Conservation (phyloP, 1,140 invertebrate species). For the Rhynchophorus ferrugineus region DNA sequence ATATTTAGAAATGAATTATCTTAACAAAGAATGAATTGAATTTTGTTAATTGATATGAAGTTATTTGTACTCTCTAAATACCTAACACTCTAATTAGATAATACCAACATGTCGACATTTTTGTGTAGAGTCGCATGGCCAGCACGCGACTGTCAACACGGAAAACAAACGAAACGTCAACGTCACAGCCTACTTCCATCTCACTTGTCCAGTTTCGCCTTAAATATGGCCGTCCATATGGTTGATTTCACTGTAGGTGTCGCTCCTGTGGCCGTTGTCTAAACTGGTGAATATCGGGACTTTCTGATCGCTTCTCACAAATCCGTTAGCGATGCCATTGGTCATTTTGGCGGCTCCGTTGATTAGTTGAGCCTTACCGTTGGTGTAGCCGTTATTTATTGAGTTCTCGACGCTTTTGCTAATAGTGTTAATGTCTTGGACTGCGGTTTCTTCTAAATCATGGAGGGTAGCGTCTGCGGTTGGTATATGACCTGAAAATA, state of each 20-base stretch:
- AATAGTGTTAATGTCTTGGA: slow-evolving; percentile 32
- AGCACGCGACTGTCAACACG: too few relatives aligned
- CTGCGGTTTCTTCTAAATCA: slow-evolving; percentile 27
- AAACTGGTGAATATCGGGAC: slow-evolving; percentile 5
- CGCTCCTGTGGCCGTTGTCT: slow-evolving; percentile 11
- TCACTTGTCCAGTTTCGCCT: not conserved
- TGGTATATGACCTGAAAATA: slow-evolving; percentile 22
- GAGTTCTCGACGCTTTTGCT: slow-evolving; percentile 37
- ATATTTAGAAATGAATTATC: too few relatives aligned
- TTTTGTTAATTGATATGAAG: too few relatives aligned
- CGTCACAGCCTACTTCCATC: not conserved
- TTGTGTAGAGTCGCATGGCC: too few relatives aligned
- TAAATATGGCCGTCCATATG: slow-evolving; percentile 35
- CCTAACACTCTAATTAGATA: too few relatives aligned
- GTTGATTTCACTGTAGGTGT: slow-evolving; percentile 27
- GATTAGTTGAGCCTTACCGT: slow-evolving; percentile 7
- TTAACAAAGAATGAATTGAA: too few relatives aligned
- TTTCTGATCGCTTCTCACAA: slow-evolving; percentile 15
- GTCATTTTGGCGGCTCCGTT: slow-evolving; percentile 7
- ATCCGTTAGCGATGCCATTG: slow-evolving; percentile 20
- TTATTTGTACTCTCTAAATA: too few relatives aligned
- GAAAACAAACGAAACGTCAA: too few relatives aligned
- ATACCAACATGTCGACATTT: too few relatives aligned
- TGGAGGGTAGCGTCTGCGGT: slow-evolving; percentile 31
- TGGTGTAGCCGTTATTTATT: slow-evolving; percentile 30